phyloP scores from a whole-genome alignment of 2,888 invertebrate species.

The Syritta pipiens region DNA sequence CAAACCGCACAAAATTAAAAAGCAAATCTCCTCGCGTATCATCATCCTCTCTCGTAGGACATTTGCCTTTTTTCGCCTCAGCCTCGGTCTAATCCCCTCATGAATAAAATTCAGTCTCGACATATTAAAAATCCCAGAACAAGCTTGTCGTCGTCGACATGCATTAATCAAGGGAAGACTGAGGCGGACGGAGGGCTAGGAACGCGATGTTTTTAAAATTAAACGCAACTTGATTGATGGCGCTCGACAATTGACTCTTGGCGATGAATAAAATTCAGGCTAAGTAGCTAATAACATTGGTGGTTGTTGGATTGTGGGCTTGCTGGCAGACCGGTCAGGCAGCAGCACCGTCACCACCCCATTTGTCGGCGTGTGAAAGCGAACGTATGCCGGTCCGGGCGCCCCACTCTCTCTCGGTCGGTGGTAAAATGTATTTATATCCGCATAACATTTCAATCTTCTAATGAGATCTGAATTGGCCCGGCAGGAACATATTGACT shows the following conservation, averaged over 20 bases:
- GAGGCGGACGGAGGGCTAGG: neutral
- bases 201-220: slow-evolving; percentile 56
- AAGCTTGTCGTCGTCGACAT: neutral
- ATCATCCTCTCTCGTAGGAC: slow-evolving; percentile 1
- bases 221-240: slow-evolving; percentile 67
- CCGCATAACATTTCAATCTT: slow-evolving; percentile 64
- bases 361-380: slow-evolving; percentile 48
- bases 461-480: slow-evolving; percentile 67
- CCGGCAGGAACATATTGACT: slow-evolving; percentile 47
- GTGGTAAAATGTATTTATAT: slow-evolving; percentile 64
- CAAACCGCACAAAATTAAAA: slow-evolving; percentile 67
- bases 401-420: slow-evolving; percentile 46
- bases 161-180: slow-evolving; percentile 29
- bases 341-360: slow-evolving; percentile 9
- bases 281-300: slow-evolving; percentile 65
- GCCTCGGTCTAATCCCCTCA: slow-evolving; percentile 58
- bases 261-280: slow-evolving; percentile 60
- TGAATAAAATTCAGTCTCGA: slow-evolving; percentile 61
- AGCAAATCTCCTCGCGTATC: slow-evolving; percentile 32
- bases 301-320: slow-evolving; percentile 65
- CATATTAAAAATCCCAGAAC: slow-evolving; percentile 35
- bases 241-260: slow-evolving; percentile 62
- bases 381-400: slow-evolving; percentile 54
- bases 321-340: neutral
- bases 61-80: slow-evolving; percentile 3